Percentiles rank a stretch among this genome's conserved stretches.
Evolutionary conservation across 2,113 vertebrate genomes (phyloP).

Genomic region (Accipiter virgatus): DNA sequence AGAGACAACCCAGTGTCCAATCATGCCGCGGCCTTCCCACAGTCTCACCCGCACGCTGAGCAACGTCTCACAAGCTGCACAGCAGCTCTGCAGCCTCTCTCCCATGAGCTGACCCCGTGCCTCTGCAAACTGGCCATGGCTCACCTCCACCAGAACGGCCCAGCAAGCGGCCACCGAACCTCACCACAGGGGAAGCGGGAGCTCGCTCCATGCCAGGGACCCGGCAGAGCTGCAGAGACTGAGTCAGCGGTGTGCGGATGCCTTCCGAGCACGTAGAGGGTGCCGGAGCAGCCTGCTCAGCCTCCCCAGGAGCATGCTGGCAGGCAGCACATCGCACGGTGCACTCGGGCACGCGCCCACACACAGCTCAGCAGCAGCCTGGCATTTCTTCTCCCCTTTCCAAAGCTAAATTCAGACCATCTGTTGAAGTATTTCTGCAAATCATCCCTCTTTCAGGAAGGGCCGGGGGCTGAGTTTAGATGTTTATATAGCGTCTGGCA

Average conservation of each 20-base stretch:
- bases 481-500: constrained; percentile 13
- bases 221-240: not conserved
- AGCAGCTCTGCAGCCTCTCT: not conserved
- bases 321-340: not conserved
- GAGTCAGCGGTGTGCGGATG: not conserved
- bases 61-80: not conserved
- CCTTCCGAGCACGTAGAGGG: not conserved
- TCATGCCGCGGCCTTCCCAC: accelerated
- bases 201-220: not conserved
- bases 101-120: accelerated
- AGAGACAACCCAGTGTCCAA: not conserved
- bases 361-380: not conserved
- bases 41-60: accelerated
- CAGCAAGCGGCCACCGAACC: accelerated
- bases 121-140: not conserved
- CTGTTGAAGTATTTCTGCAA: constrained; percentile 47
- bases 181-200: not conserved
- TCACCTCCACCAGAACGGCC: not conserved
- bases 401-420: constrained; percentile 43
- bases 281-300: not conserved
- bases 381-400: not conserved
- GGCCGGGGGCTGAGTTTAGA: not conserved
- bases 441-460: not conserved
- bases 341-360: not conserved
- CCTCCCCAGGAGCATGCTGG: not conserved